phyloP scores from a whole-genome alignment of 2,888 invertebrate genomes.

The Xestia c-nigrum region DNA sequence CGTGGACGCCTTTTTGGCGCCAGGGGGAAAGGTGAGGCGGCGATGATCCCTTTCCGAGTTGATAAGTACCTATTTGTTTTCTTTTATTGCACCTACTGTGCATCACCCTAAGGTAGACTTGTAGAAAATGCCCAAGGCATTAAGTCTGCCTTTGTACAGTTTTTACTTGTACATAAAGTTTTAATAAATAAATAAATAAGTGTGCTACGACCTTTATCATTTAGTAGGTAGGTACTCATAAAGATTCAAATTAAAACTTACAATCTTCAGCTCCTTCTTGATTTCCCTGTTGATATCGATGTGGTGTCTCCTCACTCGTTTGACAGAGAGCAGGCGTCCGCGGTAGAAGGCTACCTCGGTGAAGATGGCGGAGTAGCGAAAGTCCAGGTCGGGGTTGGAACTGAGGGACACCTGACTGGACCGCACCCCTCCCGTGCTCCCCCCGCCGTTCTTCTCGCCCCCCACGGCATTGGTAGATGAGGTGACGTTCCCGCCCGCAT shows the following conservation, averaged over 20 bases:
- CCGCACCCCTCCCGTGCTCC: slow-evolving; percentile 89
- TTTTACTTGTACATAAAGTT: too few species aligned
- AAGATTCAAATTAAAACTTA: slow-evolving; percentile 80
- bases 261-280: slow-evolving; percentile 98
- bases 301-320: slow-evolving; percentile 95
- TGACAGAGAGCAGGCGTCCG: slow-evolving; percentile 96
- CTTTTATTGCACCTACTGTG: too few species aligned
- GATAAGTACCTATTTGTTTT: too few species aligned
- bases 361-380: slow-evolving; percentile 97
- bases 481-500: slow-evolving; percentile 94
- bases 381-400: slow-evolving; percentile 97
- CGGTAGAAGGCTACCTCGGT: slow-evolving; percentile 97
- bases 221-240: not conserved
- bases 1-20: too few species aligned
- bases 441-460: slow-evolving; percentile 78
- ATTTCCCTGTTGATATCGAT: slow-evolving; percentile 97
- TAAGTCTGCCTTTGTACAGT: too few species aligned
- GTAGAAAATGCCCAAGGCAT: too few species aligned
- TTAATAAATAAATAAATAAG: too few species aligned
- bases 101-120: too few species aligned
- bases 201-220: not conserved
- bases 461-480: slow-evolving; percentile 95
- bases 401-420: slow-evolving; percentile 97
- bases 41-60: too few species aligned
- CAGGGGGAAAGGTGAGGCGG: too few species aligned